Evolutionary conservation across 2,888 invertebrate species (phyloP), one percentile per base, ranked within the genome.

Genomic region (Matsumyia berberina): DNA sequence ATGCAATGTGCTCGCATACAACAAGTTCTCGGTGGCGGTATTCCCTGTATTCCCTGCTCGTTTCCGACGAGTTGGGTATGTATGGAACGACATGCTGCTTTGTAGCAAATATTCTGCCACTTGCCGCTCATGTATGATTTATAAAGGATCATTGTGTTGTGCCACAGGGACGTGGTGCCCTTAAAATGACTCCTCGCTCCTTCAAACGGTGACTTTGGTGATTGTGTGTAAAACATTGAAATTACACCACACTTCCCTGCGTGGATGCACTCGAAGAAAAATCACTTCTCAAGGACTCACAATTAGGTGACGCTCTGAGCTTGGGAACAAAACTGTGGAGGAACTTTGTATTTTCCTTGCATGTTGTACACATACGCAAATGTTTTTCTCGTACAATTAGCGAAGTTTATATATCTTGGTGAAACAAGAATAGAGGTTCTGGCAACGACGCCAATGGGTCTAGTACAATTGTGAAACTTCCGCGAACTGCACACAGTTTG

Each of bases 81-180:
- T 42, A 66, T 37, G n/a, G 17, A 2, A 9, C 37, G 35, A 29
- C 29, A 33, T 33, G 49, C 42, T 57, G 39, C 44, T 58, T 60
- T 66, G 60, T 53, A 62, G 55, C 33, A 80, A 80, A 58, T 77
- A 55, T 39, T 64, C 57, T 69, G 49, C 46, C 33, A 53, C 55
- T 74, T 49, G 53, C 39, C 67, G 57, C 81, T 72, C 44, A 58
- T 66, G 64, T 58, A 66, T 60, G 77, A 77, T 77, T 77, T 77
- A 72, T 57, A 74, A 46, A 37, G 66, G 58, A 42, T 29, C 57
- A 72, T 81, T 70, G 49, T 74, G 58, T 24, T 78, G 64, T 29
- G 66, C 66, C 79, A 53, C 35, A 35, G 51, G 39, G 66, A 60
- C n/a, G 9, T 69, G 62, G 12, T 15, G 39, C 24, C 49, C 44